phyloP scores from a whole-genome alignment of 2,113 vertebrate genomes.

The Pseudorectes ferrugineus region DNA sequence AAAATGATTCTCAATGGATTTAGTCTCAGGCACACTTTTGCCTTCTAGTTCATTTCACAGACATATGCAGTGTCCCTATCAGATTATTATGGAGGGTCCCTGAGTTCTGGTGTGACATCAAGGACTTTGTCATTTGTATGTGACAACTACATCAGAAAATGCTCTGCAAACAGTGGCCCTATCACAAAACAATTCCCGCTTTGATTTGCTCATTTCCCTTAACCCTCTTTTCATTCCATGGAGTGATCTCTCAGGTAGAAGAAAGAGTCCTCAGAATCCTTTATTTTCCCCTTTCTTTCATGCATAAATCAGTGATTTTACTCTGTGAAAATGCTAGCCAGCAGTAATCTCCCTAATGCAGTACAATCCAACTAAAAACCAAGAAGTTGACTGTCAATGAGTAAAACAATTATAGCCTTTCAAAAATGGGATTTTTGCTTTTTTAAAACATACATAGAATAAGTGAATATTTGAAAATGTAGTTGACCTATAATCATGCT shows the following conservation, averaged over 20 bases:
- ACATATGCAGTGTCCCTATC: neutral
- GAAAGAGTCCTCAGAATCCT: neutral
- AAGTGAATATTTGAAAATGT: neutral
- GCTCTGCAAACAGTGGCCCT: neutral
- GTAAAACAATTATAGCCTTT: neutral
- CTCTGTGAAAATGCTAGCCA: neutral
- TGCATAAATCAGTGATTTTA: neutral
- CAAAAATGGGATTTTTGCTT: accelerated
- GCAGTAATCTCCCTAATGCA: neutral
- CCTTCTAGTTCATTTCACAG: neutral
- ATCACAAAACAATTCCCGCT: neutral
- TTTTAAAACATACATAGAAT: neutral
- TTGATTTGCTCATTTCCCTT: neutral
- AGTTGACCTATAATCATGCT: neutral
- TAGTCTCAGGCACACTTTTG: neutral
- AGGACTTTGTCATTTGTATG: neutral
- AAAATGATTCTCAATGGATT: neutral
- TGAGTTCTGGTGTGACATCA: neutral
- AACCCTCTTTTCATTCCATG: neutral
- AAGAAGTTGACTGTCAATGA: neutral
- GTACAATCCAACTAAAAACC: neutral
- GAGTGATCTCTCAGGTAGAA: neutral
- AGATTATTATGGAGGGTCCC: neutral
- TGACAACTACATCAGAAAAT: neutral
- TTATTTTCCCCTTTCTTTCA: neutral